A percentile compares a stretch with the other conserved stretches of the same genome.
Conservation (phyloP, 2,888 invertebrate genomes). For the Trissolcus brochymenae region DNA sequence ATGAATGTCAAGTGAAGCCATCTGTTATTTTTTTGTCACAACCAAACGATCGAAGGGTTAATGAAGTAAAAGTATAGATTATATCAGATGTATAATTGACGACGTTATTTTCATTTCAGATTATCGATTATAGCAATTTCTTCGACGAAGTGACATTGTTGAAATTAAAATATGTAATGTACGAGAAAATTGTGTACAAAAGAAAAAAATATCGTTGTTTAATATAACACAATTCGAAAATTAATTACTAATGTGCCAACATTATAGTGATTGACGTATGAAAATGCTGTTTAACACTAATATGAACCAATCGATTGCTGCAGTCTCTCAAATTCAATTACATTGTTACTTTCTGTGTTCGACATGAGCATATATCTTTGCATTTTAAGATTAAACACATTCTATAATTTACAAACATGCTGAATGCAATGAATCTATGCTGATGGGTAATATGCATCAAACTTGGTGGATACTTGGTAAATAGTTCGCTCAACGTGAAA, state of each 20-base stretch:
- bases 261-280: constrained; percentile 10
- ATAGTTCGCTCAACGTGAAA: too few species aligned
- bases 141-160: constrained; percentile 17
- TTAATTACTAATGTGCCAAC: constrained; percentile 41
- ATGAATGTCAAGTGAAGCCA: constrained; percentile 7
- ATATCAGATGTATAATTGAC: constrained; percentile 3
- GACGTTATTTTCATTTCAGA: constrained; percentile 9
- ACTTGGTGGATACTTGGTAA: too few species aligned
- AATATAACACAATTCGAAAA: constrained; percentile 25
- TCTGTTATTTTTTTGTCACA: constrained; percentile 12
- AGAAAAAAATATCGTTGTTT: constrained; percentile 6
- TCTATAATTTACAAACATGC: too few species aligned
- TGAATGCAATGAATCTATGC: too few species aligned
- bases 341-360: constrained; percentile 25
- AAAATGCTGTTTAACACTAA: constrained; percentile 6
- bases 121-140: neutral
- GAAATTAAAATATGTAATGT: constrained; percentile 11
- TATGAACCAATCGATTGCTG: constrained; percentile 50
- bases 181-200: constrained; percentile 15
- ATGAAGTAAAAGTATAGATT: neutral
- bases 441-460: too few species aligned
- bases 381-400: too few species aligned
- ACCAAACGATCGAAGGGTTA: neutral
- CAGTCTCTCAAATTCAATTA: constrained; percentile 44
- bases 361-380: constrained; percentile 23